A percentile compares a stretch with the other conserved stretches of the same genome.
Conservation (phyloP, 2,888 invertebrate species). For the Troides aeacus region DNA sequence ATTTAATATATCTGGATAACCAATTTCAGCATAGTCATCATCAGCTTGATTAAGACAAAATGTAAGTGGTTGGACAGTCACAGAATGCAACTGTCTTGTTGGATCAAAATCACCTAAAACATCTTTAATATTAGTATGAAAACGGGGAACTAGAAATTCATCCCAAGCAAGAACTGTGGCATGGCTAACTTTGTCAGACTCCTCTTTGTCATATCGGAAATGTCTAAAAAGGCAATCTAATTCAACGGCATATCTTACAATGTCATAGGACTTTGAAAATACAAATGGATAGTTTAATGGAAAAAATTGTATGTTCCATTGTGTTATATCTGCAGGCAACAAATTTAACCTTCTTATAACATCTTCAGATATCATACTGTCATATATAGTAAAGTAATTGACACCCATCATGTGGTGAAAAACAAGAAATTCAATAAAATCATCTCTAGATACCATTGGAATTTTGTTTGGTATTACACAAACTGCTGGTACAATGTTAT, state of each 20-base stretch:
- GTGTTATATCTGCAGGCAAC: conserved; percentile 68
- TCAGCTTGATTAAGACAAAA: conserved; percentile 73
- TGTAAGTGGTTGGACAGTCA: conserved; percentile 56
- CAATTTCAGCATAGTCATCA: conserved; percentile 67
- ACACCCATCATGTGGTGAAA: conserved; percentile 84
- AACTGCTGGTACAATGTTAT: conserved; percentile 77
- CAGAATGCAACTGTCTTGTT: conserved; percentile 56
- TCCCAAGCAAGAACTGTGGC: conserved; percentile 81
- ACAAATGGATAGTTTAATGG: conserved; percentile 84
- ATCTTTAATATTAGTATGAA: conserved; percentile 76
- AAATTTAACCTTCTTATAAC: conserved; percentile 69
- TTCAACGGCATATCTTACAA: conserved; percentile 78
- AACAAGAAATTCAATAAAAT: conserved; percentile 83
- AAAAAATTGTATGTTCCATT: conserved; percentile 79
- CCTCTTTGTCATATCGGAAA: conserved; percentile 74
- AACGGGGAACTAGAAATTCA: conserved; percentile 82
- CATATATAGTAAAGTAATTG: conserved; percentile 83
- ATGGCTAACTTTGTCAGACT: conserved; percentile 71
- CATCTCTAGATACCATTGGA: conserved; percentile 74
- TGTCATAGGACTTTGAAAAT: conserved; percentile 70
- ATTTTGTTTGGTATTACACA: conserved; percentile 82
- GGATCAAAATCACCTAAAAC: conserved; percentile 77
- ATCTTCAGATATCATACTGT: conserved; percentile 78
- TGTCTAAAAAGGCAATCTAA: conserved; percentile 84
- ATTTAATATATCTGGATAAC: conserved; percentile 68